Percentiles rank a stretch among this genome's conserved stretches.
Evolutionary conservation across 2,888 invertebrate species (phyloP).

Genomic region (Rhingia rostrata): DNA sequence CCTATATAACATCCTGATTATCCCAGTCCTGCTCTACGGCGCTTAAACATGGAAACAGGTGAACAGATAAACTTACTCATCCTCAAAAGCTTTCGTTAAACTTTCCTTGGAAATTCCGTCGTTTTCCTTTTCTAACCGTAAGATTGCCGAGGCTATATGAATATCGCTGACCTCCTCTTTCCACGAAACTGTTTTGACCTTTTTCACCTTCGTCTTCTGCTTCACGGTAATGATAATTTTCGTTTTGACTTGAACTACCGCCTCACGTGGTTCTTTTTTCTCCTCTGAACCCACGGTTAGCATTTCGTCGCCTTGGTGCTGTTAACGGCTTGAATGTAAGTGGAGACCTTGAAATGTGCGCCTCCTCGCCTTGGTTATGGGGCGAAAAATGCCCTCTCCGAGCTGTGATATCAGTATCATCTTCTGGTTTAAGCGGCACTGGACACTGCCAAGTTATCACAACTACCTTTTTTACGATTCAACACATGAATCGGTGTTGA

Average conservation of each 20-base stretch:
- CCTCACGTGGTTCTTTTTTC: constrained; percentile 38
- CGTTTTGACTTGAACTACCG: constrained; percentile 40
- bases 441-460: constrained; percentile 45
- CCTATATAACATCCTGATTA: no score
- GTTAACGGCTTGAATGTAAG: no score
- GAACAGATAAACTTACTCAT: constrained; percentile 75
- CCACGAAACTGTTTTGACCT: constrained; percentile 74
- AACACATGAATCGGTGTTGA: constrained; percentile 61
- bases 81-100: constrained; percentile 70
- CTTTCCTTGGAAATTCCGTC: constrained; percentile 76
- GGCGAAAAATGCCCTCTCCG: no score
- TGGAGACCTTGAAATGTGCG: no score
- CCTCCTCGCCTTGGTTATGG: constrained; percentile 55
- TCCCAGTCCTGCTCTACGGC: no score
- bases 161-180: constrained; percentile 78
- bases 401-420: no score
- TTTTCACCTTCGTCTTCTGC: constrained; percentile 66
- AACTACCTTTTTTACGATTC: constrained; percentile 62
- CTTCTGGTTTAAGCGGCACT: constrained; percentile 40
- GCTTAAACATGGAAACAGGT: no score
- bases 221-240: constrained; percentile 28
- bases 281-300: constrained; percentile 31
- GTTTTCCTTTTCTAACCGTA: constrained; percentile 76
- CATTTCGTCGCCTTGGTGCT: no score
- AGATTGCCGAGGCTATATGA: constrained; percentile 76